Evolutionary conservation across 2,797 vertebrate species (phyloP).

Genomic region (Pyrrhura leucotis): DNA sequence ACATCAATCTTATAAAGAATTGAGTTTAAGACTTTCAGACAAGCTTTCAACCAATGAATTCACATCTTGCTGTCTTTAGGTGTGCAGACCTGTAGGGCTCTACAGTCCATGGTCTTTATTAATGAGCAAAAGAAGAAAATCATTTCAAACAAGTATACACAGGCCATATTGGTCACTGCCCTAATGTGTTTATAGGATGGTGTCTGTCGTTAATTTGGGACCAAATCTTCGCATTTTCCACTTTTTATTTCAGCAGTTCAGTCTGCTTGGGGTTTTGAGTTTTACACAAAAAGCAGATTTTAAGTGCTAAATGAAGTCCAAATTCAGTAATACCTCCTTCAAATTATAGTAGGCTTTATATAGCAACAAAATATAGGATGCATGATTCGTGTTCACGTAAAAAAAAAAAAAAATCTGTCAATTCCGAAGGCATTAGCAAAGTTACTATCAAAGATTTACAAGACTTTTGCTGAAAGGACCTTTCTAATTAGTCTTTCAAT

Average conservation of each 20-base stretch:
- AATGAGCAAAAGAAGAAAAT: neutral
- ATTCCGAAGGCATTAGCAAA: neutral
- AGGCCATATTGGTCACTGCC: neutral
- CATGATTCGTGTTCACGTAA: neutral
- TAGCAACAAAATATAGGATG: neutral
- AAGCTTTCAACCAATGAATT: neutral
- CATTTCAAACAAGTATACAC: neutral
- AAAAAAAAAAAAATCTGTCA: neutral
- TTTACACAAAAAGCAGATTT: neutral
- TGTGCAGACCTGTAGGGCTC: neutral
- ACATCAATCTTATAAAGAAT: neutral
- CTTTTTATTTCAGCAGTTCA: neutral
- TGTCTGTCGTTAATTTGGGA: neutral
- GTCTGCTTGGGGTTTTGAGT: neutral
- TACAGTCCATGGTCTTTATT: neutral
- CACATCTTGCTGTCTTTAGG: neutral
- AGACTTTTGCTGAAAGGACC: neutral
- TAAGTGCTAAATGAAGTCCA: neutral
- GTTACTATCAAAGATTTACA: neutral
- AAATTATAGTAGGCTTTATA: neutral
- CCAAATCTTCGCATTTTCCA: neutral
- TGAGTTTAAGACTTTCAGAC: neutral
- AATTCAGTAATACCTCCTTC: slow-evolving; percentile 2
- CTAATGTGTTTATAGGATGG: neutral
- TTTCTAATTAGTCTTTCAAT: neutral